Conservation (phyloP, 2,888 invertebrate genomes). For the Dynastes grantii region DNA sequence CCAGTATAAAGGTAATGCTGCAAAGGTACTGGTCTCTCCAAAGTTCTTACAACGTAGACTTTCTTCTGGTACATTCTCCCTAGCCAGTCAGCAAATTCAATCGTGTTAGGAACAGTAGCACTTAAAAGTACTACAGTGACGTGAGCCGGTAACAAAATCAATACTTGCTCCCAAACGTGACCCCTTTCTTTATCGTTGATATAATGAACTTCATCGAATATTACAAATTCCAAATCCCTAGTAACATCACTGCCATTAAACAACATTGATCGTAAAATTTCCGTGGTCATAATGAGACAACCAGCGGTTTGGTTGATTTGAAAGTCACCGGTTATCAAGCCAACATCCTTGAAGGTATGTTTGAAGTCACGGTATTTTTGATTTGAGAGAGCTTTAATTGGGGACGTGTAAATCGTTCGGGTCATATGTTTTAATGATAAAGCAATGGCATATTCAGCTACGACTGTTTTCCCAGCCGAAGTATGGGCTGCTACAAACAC, state of each 20-base stretch:
- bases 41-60: conserved; percentile 94
- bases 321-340: conserved; percentile 94
- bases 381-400: conserved; percentile 98
- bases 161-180: conserved; percentile 98
- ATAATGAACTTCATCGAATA: conserved; percentile 99
- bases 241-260: conserved; percentile 96
- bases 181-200: conserved; percentile 94
- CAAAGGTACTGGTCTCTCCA: conserved; percentile 94
- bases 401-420: conserved; percentile 96
- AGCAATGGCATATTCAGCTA: conserved; percentile 99
- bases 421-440: conserved; percentile 94
- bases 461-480: conserved; percentile 98
- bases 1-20: conserved; percentile 95
- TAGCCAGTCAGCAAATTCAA: conserved; percentile 96
- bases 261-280: conserved; percentile 97
- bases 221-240: conserved; percentile 97
- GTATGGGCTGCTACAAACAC: conserved; percentile 99
- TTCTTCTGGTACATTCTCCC: conserved; percentile 90
- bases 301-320: conserved; percentile 95
- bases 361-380: conserved; percentile 99
- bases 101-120: conserved; percentile 97
- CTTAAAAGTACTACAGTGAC: conserved; percentile 97
- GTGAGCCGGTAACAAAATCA: conserved; percentile 94
- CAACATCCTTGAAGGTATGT: conserved; percentile 92
- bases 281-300: conserved; percentile 99